A percentile compares a stretch with the other conserved stretches of the same genome.
Evolutionary conservation across 2,113 vertebrate genomes (phyloP).

Genomic region (Hoplias malabaricus): DNA sequence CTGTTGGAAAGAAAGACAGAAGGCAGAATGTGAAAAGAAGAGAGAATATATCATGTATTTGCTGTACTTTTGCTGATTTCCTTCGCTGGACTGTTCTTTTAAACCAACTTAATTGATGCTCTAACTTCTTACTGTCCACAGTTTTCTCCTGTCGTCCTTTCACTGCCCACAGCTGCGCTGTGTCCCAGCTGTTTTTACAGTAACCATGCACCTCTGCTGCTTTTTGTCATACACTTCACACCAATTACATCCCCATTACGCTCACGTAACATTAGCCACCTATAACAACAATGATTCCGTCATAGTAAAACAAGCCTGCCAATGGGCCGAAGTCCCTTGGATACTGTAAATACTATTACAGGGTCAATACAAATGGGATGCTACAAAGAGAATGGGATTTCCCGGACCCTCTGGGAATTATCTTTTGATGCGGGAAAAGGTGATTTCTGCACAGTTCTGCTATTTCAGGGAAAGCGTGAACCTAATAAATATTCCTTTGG

Average conservation of each 20-base stretch:
- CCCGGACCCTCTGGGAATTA: conserved; percentile 57
- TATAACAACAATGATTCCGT: conserved; percentile 56
- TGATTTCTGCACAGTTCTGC: conserved; percentile 25
- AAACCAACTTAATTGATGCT: background rate
- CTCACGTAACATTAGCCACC: conserved; percentile 53
- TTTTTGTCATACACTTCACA: conserved; percentile 38
- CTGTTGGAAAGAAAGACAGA: background rate
- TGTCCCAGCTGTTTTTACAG: conserved; percentile 34
- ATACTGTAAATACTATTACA: conserved; percentile 72
- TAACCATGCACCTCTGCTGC: conserved; percentile 36
- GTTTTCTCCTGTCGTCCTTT: conserved; percentile 3
- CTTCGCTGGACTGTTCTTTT: conserved; percentile 12
- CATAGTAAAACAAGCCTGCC: conserved; percentile 64
- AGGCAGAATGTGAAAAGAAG: background rate
- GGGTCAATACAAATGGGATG: conserved; percentile 73
- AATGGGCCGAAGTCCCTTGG: conserved; percentile 68
- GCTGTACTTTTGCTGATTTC: conserved; percentile 5
- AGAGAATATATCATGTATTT: background rate
- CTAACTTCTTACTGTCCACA: background rate
- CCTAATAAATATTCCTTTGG: conserved; percentile 30
- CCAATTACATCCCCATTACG: conserved; percentile 40
- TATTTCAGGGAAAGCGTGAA: conserved; percentile 48
- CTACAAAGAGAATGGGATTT: conserved; percentile 59
- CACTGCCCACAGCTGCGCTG: conserved; percentile 11
- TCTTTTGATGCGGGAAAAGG: conserved; percentile 53